phyloP scores from a whole-genome alignment of 1,140 invertebrate genomes.

The Calycopis cecrops region DNA sequence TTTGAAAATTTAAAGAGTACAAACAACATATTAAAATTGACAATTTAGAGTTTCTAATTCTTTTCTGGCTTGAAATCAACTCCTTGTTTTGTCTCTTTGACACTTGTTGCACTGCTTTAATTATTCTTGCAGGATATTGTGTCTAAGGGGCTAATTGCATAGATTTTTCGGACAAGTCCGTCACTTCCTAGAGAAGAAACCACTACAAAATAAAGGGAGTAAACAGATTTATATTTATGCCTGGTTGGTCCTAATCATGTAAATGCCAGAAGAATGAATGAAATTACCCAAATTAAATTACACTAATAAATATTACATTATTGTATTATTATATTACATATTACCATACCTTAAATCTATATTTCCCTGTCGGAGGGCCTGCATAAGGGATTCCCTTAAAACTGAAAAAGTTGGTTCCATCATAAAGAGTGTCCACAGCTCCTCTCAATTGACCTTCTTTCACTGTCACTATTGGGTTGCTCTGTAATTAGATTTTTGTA shows the following conservation, averaged over 20 bases:
- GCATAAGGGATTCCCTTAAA: conserved; percentile 70
- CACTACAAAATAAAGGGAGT: too few relatives aligned
- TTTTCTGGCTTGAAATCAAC: neutral
- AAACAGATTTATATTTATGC: neutral
- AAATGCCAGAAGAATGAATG: too few relatives aligned
- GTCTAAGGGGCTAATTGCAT: too few relatives aligned
- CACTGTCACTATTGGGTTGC: conserved; percentile 28
- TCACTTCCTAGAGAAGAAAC: too few relatives aligned
- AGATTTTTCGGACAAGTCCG: too few relatives aligned
- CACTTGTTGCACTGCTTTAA: too few relatives aligned
- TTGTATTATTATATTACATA: too few relatives aligned
- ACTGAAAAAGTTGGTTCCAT: conserved; percentile 53
- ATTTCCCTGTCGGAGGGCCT: conserved; percentile 58
- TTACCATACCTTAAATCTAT: conserved; percentile 61
- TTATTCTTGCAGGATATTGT: too few relatives aligned
- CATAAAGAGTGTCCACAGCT: conserved; percentile 20
- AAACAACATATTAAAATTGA: neutral
- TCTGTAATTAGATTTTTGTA: conserved; percentile 24
- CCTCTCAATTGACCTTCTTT: conserved; percentile 33
- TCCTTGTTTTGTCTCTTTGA: too few relatives aligned
- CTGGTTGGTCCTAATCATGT: neutral
- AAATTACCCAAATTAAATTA: too few relatives aligned
- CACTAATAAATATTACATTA: too few relatives aligned
- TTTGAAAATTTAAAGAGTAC: neutral
- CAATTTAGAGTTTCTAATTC: neutral